Base-by-base conservation (phyloP, 2,888 invertebrate species). In the Strigamia crassipes region DNA sequence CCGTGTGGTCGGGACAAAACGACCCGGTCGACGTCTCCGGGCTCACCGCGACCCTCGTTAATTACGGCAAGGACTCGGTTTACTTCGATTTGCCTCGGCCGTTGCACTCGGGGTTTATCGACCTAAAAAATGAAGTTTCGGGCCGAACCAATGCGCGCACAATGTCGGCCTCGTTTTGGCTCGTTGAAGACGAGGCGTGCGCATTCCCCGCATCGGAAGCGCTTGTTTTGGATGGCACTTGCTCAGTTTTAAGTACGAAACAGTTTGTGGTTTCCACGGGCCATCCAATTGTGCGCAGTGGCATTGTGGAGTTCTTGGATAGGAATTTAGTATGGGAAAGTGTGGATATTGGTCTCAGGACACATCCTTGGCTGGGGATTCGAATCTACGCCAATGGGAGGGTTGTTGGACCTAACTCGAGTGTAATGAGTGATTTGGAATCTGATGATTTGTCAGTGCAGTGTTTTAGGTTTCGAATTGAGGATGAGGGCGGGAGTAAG, bases 61-160 rank as follows among this genome's bases (percentile, higher is more conserved):
- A 90, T 0, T 89, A 93, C 27, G 94, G 94, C 0, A 86, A 91
- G 5, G 89, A 92, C 83, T 91, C 91, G 83, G 91, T 94, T 1
- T 96, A 92, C 87, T 88, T 95, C 83, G 96, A 96, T 87, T 91
- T 96, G 2, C 95, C 95, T 8, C 38, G 18, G 12, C 13, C 41
- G 13, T 61, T 81, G 1, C 12, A 66, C 61, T 23, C 61, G 0
- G 23, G 12, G 9, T 66, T 66, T 18, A 21, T 5, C 21, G 12
- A 21, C 10, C 21, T 66, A 12, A 66, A 21, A 23, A 66, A 21
- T 21, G 27, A n/a, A 5, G 21, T 6, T 12, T 0, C 18, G n/a
- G 21, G 12, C 21, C 13, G 6, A 18, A 21, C 61, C 61, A 12
- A 23, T 21, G 2, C 21, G 6, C 21, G 61, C 18, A 56, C 51